Base-by-base conservation (phyloP, 2,797 vertebrate species). In the Pitangus sulphuratus region DNA sequence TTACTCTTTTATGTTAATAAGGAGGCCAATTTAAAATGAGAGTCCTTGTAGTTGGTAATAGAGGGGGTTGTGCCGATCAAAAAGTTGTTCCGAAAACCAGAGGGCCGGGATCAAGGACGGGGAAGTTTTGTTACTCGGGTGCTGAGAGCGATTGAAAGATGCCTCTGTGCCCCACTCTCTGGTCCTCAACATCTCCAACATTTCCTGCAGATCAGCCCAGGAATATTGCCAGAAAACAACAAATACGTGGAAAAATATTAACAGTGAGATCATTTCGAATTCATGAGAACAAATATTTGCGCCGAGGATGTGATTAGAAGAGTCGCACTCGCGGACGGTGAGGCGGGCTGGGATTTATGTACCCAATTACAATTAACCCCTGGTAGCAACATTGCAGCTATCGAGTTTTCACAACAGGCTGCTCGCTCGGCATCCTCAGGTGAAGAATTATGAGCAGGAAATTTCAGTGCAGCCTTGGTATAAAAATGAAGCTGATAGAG, bases 1-100 rank as follows among this genome's bases (percentile, higher is more conserved):
- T 83, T 89, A 42, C 48, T 60, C 74, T 77, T 66, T 95, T 81
- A 33, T 87, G 53, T 47, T 94, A 91, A 88, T 78, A 54, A 60
- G 61, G 53, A 88, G 39, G 50, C 57, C 84, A 71, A 72, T 91
- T 88, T 75, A 54, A 68, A 86, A 58, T 17, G 42, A 8, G 61
- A 64, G 50, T 78, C 72, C 64, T 74, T 86, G 66, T 13, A 30
- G 69, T 16, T 47, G 42, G 35, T 30, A 51, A 37, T 6, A 42
- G 65, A n/a, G 33, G 24, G 31, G n/a, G 21, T 84, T 91, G 58
- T 69, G 57, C 69, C 64, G 80, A 76, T 93, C 33, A 42, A 20
- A 79, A 87, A 45, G 68, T 87, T 86, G 47, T 66, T 58, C 33
- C 79, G 64, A 79, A 72, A 70, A 62, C 10, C 70, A 66, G 74